A percentile compares a stretch with the other conserved stretches of the same genome.
These are phyloP conservation scores for Ornithoptera priamus DNA, from an alignment of 2,888 invertebrate genomes.

Conservation along the genomic window DNA sequence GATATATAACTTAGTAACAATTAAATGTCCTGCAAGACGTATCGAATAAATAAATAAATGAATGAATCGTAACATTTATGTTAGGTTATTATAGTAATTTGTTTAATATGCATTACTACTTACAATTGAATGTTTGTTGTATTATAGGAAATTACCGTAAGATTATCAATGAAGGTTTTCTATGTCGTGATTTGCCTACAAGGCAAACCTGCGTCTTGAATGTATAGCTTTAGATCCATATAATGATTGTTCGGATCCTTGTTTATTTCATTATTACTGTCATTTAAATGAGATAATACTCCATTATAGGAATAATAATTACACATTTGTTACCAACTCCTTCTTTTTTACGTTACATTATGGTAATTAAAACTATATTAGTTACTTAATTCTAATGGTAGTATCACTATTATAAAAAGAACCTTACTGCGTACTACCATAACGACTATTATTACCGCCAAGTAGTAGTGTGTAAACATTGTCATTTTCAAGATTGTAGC, in stretches of 20 bases:
- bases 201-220: conserved; percentile 11
- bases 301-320: neutral
- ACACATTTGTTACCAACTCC: neutral
- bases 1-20: too few relatives aligned
- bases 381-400: too few relatives aligned
- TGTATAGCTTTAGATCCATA: neutral
- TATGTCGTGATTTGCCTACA: conserved; percentile 3
- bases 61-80: too few relatives aligned
- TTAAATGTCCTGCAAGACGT: too few relatives aligned
- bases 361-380: too few relatives aligned
- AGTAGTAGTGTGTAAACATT: too few relatives aligned
- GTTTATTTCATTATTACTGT: neutral
- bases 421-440: too few relatives aligned
- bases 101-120: neutral
- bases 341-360: neutral
- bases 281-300: neutral
- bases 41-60: too few relatives aligned
- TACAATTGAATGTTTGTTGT: neutral
- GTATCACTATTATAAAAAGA: too few relatives aligned
- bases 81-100: neutral
- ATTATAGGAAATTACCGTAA: neutral
- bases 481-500: too few relatives aligned
- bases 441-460: too few relatives aligned
- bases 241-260: neutral
- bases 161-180: conserved; percentile 6